These are phyloP conservation scores for Pocillopora meandrina DNA, from an alignment of 92 coral and sea anemone genomes.

Conservation along the genomic window DNA sequence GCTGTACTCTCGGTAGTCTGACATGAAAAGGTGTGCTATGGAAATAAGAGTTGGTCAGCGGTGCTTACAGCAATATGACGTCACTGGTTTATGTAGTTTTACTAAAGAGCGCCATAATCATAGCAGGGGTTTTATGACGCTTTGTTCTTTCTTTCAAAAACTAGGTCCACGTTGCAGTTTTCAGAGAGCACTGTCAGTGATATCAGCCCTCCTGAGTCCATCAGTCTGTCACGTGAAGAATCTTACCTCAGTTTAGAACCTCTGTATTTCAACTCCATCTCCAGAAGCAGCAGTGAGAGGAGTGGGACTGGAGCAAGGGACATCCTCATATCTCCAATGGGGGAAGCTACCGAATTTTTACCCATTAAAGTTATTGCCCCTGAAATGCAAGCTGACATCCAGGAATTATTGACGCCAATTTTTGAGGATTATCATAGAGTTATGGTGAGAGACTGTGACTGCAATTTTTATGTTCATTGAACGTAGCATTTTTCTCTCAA, in stretches of 20 bases:
- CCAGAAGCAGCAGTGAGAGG: slow-evolving; percentile 87
- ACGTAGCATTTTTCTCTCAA: too few species aligned
- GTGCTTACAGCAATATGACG: neutral
- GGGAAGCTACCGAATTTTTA: slow-evolving; percentile 80
- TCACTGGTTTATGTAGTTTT: neutral
- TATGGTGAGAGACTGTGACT: slow-evolving; percentile 57
- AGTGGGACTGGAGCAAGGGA: slow-evolving; percentile 77
- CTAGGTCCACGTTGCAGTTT: slow-evolving; percentile 69
- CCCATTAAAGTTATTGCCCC: slow-evolving; percentile 82
- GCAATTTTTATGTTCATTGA: too few species aligned
- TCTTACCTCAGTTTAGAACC: slow-evolving; percentile 52
- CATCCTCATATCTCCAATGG: slow-evolving; percentile 74
- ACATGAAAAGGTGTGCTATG: too few species aligned
- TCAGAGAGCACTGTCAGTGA: slow-evolving; percentile 73
- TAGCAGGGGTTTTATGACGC: neutral
- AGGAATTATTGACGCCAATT: slow-evolving; percentile 69
- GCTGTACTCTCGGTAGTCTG: too few species aligned
- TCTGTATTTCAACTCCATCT: slow-evolving; percentile 47
- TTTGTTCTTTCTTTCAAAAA: neutral
- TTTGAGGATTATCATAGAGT: slow-evolving; percentile 85
- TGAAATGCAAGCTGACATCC: slow-evolving; percentile 79
- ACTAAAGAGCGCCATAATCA: neutral
- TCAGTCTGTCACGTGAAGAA: slow-evolving; percentile 47
- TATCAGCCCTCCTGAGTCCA: slow-evolving; percentile 61
- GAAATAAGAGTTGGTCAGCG: neutral